Evolutionary conservation across 2,113 vertebrate genomes (phyloP), one percentile per base, ranked within the genome.

Genomic region (Perccottus glenii): DNA sequence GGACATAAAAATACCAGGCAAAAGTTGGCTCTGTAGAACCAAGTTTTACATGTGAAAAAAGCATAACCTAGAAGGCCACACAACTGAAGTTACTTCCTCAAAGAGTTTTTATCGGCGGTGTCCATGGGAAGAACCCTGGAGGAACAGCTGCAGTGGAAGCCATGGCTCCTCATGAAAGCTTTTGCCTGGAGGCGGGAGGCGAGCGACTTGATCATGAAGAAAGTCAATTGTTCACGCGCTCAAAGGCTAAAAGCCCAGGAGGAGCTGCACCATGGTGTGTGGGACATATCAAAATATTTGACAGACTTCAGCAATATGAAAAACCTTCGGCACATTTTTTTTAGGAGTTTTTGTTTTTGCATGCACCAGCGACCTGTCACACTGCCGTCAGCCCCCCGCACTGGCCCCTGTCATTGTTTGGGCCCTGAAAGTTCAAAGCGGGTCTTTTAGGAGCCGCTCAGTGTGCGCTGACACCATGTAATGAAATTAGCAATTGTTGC

Each of bases 241-340:
- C 95, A 96, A 95, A 95, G 80, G 82, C 81, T 81, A 59, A 93
- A 70, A 38, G 82, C 94, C 90, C 94, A 95, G 95, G 96, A 96
- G 95, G 95, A 95, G 96, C 94, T 91, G 94, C 94, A 89, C 93
- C 95, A 94, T 95, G 94, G 94, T 94, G 96, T 94, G 96, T 94
- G 94, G 94, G 95, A 96, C 95, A 94, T 94, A 95, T 99, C 96
- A 96, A 96, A 97, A 96, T 96, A 96, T 96, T 94, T 98, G 96
- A 99, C 96, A 98, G 96, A 95, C 95, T 95, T 96, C 94, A 96
- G 94, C 94, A 94, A 95, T 94, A 95, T 95, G 95, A 95, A 96
- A 96, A 95, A 93, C 92, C 89, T 77, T 93, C 90, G 91, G 89
- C 76, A 66, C 44, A 89, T 52, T 93, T 93, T 92, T 50, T 55